phyloP scores from a whole-genome alignment of 2,113 vertebrate genomes.

The Thunnus thynnus region DNA sequence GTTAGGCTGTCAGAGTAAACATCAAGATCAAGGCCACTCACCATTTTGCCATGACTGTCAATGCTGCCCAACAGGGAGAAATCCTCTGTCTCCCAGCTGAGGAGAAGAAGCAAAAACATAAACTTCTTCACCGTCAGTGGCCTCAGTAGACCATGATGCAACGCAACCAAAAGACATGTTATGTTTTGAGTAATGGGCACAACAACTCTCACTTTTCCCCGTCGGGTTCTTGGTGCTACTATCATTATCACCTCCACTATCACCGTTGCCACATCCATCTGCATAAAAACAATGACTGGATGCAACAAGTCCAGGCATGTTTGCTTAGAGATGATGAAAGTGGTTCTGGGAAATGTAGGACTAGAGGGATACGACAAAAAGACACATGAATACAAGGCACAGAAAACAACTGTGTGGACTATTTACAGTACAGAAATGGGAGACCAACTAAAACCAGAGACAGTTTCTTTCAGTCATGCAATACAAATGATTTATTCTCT shows the following conservation, averaged over 20 bases:
- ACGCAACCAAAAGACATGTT: slow-evolving; percentile 5
- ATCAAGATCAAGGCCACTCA: slow-evolving; percentile 43
- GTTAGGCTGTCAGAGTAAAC: background rate
- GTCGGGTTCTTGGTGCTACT: background rate
- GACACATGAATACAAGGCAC: background rate
- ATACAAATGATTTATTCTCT: slow-evolving; percentile 17
- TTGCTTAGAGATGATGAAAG: slow-evolving; percentile 31
- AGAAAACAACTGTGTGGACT: slow-evolving; percentile 1
- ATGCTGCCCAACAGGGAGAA: background rate
- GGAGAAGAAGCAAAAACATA: slow-evolving; percentile 8
- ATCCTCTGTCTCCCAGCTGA: slow-evolving; percentile 1
- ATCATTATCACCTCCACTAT: slow-evolving; percentile 26
- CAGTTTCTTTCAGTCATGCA: slow-evolving; percentile 17
- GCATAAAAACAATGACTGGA: slow-evolving; percentile 26
- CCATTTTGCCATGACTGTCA: slow-evolving; percentile 20
- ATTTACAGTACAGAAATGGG: background rate
- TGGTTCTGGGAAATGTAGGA: slow-evolving; percentile 64
- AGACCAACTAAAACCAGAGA: background rate
- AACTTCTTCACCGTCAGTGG: background rate
- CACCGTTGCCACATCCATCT: background rate
- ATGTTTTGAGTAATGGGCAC: slow-evolving; percentile 4
- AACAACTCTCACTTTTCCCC: background rate
- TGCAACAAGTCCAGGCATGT: slow-evolving; percentile 56
- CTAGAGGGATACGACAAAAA: background rate
- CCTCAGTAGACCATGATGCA: slow-evolving; percentile 12